phyloP scores from a whole-genome alignment of 2,797 vertebrate species.

The Spheniscus humboldti region DNA sequence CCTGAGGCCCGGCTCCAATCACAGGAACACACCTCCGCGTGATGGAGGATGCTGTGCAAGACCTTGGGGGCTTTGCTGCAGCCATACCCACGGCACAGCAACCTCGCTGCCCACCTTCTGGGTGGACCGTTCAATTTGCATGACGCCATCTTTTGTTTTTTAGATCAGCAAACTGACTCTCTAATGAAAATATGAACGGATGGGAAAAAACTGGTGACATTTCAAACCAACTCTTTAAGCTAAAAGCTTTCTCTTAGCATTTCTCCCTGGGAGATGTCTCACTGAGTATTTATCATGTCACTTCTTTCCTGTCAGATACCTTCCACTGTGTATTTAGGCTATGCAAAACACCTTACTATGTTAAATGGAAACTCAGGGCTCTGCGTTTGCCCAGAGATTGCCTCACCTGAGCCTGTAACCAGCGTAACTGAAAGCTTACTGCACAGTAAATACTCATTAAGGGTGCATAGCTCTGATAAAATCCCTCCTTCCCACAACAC shows the following conservation, averaged over 20 bases:
- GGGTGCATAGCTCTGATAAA: slow-evolving; percentile 21
- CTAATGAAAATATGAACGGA: background rate
- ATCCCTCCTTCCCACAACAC: slow-evolving; percentile 28
- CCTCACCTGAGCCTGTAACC: background rate
- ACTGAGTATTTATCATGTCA: background rate
- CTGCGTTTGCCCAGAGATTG: background rate
- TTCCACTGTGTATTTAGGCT: background rate
- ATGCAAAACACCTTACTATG: background rate
- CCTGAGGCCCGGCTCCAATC: background rate
- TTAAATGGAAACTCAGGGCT: background rate
- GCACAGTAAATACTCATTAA: slow-evolving; percentile 61
- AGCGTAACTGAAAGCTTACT: slow-evolving; percentile 1
- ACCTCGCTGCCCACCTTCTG: background rate
- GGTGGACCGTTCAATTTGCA: background rate
- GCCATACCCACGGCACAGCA: background rate
- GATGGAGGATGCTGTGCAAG: background rate
- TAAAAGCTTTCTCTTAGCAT: background rate
- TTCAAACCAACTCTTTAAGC: background rate
- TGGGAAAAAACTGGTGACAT: background rate
- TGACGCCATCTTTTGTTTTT: background rate
- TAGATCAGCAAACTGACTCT: background rate
- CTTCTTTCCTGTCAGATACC: background rate
- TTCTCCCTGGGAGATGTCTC: background rate
- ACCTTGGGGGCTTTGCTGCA: background rate
- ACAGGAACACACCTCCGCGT: background rate